phyloP scores from a whole-genome alignment of 1,140 invertebrate genomes.

The Eulimnadia texana region DNA sequence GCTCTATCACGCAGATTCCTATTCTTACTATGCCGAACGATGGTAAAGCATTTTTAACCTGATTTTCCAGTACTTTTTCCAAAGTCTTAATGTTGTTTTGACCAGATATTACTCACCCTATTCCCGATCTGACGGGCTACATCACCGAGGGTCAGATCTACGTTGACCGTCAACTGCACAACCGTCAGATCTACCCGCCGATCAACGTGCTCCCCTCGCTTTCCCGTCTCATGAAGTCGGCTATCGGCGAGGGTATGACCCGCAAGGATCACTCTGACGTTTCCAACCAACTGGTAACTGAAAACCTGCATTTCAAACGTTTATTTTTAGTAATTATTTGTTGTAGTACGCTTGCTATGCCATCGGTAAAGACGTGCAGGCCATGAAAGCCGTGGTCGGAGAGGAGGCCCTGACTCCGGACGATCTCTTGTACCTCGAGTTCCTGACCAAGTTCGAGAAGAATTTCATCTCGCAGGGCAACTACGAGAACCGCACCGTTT shows the following conservation, averaged over 20 bases:
- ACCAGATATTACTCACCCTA: conserved; percentile 93
- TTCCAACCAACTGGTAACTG: conserved; percentile 80
- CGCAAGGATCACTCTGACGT: conserved; percentile 95
- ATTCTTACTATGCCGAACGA: conserved; percentile 99
- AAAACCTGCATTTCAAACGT: too few relatives aligned
- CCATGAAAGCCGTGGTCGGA: conserved; percentile 96
- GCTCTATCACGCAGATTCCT: conserved; percentile 96
- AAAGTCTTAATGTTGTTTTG: too few relatives aligned
- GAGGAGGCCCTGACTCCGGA: conserved; percentile 92
- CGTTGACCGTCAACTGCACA: conserved; percentile 93
- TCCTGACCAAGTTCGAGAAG: conserved; percentile 98
- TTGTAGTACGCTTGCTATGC: conserved; percentile 89
- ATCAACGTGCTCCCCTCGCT: conserved; percentile 96
- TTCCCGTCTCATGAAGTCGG: conserved; percentile 97
- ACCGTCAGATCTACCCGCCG: conserved; percentile 95
- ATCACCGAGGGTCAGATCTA: conserved; percentile 99
- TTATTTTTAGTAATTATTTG: too few relatives aligned
- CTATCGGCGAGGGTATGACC: conserved; percentile 96
- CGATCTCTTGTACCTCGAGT: conserved; percentile 95
- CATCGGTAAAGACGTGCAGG: conserved; percentile 95
- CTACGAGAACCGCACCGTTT: conserved; percentile 97
- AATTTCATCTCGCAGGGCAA: conserved; percentile 97
- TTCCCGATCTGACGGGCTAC: conserved; percentile 96
- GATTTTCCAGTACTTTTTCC: too few relatives aligned
- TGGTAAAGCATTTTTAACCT: conserved; percentile 36